Conservation (phyloP, 2,797 vertebrate genomes). For the Myotis vivesi region DNA sequence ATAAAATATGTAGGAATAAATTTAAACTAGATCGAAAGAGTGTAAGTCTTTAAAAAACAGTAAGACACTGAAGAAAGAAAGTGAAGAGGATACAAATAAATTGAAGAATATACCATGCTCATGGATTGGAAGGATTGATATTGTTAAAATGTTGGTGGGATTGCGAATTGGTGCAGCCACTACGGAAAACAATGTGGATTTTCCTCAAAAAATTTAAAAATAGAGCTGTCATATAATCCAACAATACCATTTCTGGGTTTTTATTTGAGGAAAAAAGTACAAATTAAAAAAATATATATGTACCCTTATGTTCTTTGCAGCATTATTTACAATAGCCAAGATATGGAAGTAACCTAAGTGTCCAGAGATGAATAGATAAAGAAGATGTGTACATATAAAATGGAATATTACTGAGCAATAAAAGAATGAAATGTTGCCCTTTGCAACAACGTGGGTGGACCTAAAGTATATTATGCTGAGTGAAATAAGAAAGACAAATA, state of each 20-base stretch:
- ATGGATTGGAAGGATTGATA: background rate
- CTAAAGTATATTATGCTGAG: background rate
- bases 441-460: background rate
- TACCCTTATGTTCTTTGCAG: background rate
- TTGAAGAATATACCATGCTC: background rate
- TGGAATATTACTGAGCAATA: background rate
- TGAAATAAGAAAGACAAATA: background rate
- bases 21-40: background rate
- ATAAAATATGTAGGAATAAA: background rate
- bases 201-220: background rate
- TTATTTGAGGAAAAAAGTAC: background rate
- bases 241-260: background rate
- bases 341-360: background rate
- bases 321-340: background rate
- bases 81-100: background rate
- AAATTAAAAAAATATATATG: background rate
- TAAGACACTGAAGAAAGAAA: background rate
- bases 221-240: background rate
- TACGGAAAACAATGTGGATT: background rate
- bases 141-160: background rate
- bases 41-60: background rate
- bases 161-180: background rate
- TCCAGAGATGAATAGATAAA: background rate
- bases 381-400: background rate
- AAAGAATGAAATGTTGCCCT: background rate